These are phyloP conservation scores for Graptemys geographica DNA, from an alignment of 2,797 vertebrate genomes.

Conservation along the genomic window DNA sequence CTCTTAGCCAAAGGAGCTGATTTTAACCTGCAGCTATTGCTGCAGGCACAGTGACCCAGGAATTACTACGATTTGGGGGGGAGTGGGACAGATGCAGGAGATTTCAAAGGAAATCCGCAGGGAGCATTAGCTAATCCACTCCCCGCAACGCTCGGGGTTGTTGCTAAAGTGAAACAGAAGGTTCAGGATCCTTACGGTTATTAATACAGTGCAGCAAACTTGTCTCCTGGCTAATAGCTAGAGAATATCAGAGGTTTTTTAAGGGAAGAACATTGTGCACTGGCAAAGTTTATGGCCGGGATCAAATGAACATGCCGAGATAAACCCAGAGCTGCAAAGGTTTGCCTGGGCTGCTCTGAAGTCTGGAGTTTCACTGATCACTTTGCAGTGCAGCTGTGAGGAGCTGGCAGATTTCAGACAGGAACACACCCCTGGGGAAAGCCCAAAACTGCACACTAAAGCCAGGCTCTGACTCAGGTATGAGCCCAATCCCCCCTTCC, in stretches of 20 bases:
- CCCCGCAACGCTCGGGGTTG: background rate
- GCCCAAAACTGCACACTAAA: background rate
- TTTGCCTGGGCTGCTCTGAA: background rate
- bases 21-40: background rate
- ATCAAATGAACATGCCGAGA: background rate
- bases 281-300: background rate
- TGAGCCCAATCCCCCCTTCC: background rate
- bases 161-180: constrained; percentile 47
- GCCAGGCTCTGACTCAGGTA: background rate
- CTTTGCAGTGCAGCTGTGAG: background rate
- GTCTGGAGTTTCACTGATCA: background rate
- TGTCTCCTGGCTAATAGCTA: constrained; percentile 11
- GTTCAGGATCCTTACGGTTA: constrained; percentile 7
- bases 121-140: constrained; percentile 23
- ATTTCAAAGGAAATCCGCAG: constrained; percentile 45
- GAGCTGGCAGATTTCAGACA: background rate
- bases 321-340: accelerated
- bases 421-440: background rate
- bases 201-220: background rate
- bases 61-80: background rate
- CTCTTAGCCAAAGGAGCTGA: background rate
- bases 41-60: constrained; percentile 1
- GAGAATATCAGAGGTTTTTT: background rate
- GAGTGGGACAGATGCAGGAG: background rate
- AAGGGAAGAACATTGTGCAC: background rate